Evolutionary conservation across 2,113 vertebrate genomes (phyloP), one percentile per base, ranked within the genome.

Genomic region (Psettodes erumei): DNA sequence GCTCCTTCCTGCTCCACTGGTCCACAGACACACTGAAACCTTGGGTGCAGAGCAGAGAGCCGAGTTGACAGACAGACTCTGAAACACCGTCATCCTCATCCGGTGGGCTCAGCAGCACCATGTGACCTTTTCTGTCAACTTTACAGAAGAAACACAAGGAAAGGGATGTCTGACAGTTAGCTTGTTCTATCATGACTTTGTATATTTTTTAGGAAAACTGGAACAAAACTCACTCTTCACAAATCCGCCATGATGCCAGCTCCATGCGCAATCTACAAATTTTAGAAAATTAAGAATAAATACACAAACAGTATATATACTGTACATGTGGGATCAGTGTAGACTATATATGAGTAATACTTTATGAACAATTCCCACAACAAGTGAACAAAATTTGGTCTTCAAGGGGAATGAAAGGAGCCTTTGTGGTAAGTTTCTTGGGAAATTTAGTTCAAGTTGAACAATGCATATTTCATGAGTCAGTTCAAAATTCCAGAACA

Each of bases 51-150:
- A 98, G 92, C n/a, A 92, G 80, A 0, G 90, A 91, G 12, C 94
- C 94, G 40, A 98, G 76, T 10, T 75, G 58, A 16, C 90, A 91
- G 0, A 95, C 93, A 0, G 84, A 81, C 28, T 83, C 76, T 9
- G 94, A 93, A 0, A 94, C 88, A 38, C 33, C 68, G 2, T 47
- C 27, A 1, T 79, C 81, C 0, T 87, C 69, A 21, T 96, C 95
- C 0, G 91, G 93, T 0, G 95, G 95, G 25, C 96, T 96, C 28
- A 99, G 89, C 54, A 99, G 83, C 70, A 98, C 91, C 0, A 93
- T 86, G 25, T 87, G 88, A 28, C 27, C 59, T 66, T 28, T 69
- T 71, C 66, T 77, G 11, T 85, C 68, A 0, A 60, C 82, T 75
- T 69, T 86, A 94, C 83, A 13, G 15, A 40, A 11, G 6, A 37